Base-by-base conservation (phyloP, 2,113 vertebrate species). In the Sinocyclocheilus anshuiensis region DNA sequence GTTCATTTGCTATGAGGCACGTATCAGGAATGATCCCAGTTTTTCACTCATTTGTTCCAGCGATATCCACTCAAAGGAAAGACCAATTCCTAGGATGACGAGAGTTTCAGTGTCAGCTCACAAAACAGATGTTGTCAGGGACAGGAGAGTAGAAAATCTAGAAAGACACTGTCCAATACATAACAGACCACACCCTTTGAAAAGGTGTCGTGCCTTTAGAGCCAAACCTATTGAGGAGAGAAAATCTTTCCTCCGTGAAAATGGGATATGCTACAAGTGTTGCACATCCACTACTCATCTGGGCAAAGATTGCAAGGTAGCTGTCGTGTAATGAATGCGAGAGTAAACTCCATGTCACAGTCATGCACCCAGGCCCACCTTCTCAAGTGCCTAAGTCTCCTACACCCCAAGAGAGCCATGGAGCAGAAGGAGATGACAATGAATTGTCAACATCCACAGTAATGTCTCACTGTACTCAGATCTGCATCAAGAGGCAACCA, bases 231-330 rank as follows among this genome's bases (percentile, higher is more conserved):
- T 75, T 59, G 6, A 75, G 72, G 83, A 84, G 26, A 39, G 71
- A 65, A 84, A 74, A 20, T 16, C 48, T 16, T 76, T 71, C 18
- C 36, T 84, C 3, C 13, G 42, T 15, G 22, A 61, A 12, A 39
- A 84, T 24, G 36, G 72, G 24, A 63, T 84, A 77, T 84, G 72
- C 13, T 76, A 71, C 22, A 84, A 45, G 36, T 76, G 83, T 63
- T 45, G 83, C 18, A 59, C 33, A 45, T 84, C 83, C 10, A 45
- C 7, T 63, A 20, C 29, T 24, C 67, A 75, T 24, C 1, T 84
- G 15, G 72, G 33, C 24, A 33, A 39, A 13, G 57, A 84, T 7
- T 77, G 55, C 65, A 26, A 61, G 57, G 22, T 29, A 13, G 16
- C 22, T 5, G 22, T 84, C 50, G 15, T 61, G 50, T 61, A n/a